Percentiles rank a stretch among this genome's conserved stretches.
These are phyloP conservation scores for Cervus canadensis DNA, from an alignment of 2,113 vertebrate species.

Conservation along the genomic window DNA sequence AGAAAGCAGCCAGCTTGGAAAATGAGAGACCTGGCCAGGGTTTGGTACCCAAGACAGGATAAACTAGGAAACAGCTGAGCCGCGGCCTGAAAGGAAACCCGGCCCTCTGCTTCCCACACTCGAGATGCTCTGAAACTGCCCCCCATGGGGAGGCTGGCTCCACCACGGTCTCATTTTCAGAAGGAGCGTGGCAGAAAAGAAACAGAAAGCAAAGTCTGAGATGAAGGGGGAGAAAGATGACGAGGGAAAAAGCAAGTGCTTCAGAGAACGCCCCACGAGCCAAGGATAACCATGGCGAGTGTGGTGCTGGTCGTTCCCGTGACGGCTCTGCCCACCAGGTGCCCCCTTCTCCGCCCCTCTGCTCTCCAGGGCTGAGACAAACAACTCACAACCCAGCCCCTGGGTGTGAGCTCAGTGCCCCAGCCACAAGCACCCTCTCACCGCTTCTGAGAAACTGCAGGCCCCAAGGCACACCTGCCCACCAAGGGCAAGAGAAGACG, in stretches of 20 bases:
- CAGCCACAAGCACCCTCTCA: not conserved
- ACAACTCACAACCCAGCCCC: not conserved
- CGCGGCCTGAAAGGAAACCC: accelerated
- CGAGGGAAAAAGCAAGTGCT: not conserved
- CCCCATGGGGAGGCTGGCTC: not conserved
- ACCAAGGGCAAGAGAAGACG: accelerated
- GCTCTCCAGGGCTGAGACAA: not conserved
- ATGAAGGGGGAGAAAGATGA: not conserved
- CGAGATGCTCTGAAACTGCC: not conserved
- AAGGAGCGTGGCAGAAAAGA: not conserved
- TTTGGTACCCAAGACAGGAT: not conserved
- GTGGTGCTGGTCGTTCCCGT: accelerated
- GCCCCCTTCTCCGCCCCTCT: not conserved
- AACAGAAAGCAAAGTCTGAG: not conserved
- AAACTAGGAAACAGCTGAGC: not conserved
- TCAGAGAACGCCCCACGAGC: not conserved
- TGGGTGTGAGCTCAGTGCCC: not conserved
- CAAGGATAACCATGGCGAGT: accelerated
- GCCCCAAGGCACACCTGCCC: accelerated
- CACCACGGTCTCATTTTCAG: not conserved
- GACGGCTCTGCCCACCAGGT: not conserved
- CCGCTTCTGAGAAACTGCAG: not conserved
- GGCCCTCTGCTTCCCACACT: not conserved
- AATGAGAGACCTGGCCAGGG: not conserved
- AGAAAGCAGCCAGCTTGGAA: constrained; percentile 77